Conservation (phyloP, 2,888 invertebrate species). For the Zaprionus bogoriensis region DNA sequence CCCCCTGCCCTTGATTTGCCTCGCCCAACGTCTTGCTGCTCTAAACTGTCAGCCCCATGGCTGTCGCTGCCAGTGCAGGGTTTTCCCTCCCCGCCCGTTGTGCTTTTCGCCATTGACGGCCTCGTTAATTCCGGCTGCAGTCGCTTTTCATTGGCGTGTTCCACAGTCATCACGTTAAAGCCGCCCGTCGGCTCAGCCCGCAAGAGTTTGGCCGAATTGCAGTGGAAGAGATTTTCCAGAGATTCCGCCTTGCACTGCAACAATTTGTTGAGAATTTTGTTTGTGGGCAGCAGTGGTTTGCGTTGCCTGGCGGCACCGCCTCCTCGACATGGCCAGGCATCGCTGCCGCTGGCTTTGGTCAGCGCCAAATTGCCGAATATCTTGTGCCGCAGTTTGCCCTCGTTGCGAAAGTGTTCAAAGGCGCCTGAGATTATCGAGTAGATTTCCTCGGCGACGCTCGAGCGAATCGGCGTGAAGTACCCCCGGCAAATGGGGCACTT, state of each 20-base stretch:
- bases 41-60: constrained; percentile 24
- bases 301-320: constrained; percentile 44
- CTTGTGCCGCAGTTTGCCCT: constrained; percentile 83
- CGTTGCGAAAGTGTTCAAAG: constrained; percentile 83
- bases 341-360: constrained; percentile 22
- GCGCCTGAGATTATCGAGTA: constrained; percentile 84
- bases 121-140: constrained; percentile 9
- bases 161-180: constrained; percentile 14
- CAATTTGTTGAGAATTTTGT: constrained; percentile 84
- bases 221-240: constrained; percentile 82
- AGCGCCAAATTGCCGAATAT: constrained; percentile 82
- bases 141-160: constrained; percentile 13
- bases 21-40: constrained; percentile 5
- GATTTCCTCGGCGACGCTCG: constrained; percentile 85
- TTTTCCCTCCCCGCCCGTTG: constrained; percentile 55
- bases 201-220: constrained; percentile 51
- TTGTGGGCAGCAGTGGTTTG: constrained; percentile 75
- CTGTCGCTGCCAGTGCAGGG: constrained; percentile 1
- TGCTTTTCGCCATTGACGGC: constrained; percentile 61
- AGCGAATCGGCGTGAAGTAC: constrained; percentile 84
- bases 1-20: constrained; percentile 6
- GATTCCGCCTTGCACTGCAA: constrained; percentile 83
- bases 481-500: constrained; percentile 87
- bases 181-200: constrained; percentile 5
- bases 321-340: background rate